Percentiles rank a stretch among this genome's conserved stretches.
These are phyloP conservation scores for Drusus annulatus DNA, from an alignment of 1,140 invertebrate genomes.

Conservation along the genomic window DNA sequence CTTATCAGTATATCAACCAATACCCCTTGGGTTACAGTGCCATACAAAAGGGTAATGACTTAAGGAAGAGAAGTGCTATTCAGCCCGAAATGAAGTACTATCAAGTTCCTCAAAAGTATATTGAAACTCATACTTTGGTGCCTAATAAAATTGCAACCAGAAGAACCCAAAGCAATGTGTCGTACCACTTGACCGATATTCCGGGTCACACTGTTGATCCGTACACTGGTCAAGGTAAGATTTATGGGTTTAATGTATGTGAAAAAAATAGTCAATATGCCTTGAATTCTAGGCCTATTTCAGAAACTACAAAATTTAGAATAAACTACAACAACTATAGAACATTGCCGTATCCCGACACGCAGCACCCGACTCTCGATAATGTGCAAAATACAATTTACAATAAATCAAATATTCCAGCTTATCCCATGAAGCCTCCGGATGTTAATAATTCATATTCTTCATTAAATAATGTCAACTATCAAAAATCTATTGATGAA, in stretches of 20 bases:
- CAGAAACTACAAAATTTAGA: constrained; percentile 39
- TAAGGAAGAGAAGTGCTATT: constrained; percentile 13
- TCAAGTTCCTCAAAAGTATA: constrained; percentile 65
- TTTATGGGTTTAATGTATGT: constrained; percentile 34
- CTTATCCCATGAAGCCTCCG: constrained; percentile 46
- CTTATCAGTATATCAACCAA: constrained; percentile 28
- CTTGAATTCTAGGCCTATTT: constrained; percentile 24
- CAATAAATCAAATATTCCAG: constrained; percentile 25
- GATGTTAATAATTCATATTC: constrained; percentile 35
- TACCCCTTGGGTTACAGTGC: constrained; percentile 48
- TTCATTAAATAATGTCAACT: constrained; percentile 32
- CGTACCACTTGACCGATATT: constrained; percentile 27
- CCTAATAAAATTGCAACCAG: constrained; percentile 17
- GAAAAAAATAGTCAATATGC: constrained; percentile 32
- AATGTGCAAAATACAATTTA: constrained; percentile 31
- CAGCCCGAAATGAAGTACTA: constrained; percentile 65
- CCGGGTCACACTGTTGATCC: constrained; percentile 29
- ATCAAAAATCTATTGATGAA: constrained; percentile 45
- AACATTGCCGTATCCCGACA: constrained; percentile 45
- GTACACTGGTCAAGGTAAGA: constrained; percentile 33
- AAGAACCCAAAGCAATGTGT: constrained; percentile 27
- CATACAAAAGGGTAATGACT: constrained; percentile 46
- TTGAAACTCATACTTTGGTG: constrained; percentile 56
- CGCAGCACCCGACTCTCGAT: constrained; percentile 18
- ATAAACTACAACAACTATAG: constrained; percentile 50